Evolutionary conservation across 2,888 invertebrate genomes (phyloP).

Genomic region (Platycheirus rosarum): DNA sequence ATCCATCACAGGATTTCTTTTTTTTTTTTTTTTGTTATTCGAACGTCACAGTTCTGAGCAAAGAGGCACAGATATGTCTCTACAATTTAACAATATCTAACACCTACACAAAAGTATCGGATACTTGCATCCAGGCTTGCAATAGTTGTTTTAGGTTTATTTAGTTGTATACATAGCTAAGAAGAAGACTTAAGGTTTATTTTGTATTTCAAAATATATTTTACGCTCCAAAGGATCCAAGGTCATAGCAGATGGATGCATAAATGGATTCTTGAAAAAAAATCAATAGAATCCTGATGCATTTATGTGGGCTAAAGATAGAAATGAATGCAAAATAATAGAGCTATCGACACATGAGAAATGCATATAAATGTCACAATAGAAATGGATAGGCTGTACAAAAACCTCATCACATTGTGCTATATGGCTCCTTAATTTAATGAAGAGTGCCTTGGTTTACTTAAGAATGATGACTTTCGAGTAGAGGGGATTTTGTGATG

Average conservation of each 20-base stretch:
- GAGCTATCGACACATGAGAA: conserved; percentile 53
- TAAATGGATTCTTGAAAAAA: conserved; percentile 59
- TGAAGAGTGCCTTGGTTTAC: conserved; percentile 39
- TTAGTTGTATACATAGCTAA: neutral
- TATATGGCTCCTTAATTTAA: neutral
- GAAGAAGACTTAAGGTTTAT: conserved; percentile 26
- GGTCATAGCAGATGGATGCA: conserved; percentile 65
- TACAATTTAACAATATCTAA: conserved; percentile 32
- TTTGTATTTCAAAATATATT: conserved; percentile 44
- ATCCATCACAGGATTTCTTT: conserved; percentile 55
- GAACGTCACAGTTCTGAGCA: conserved; percentile 55
- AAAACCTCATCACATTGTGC: conserved; percentile 22
- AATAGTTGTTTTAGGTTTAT: neutral
- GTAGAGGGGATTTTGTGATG: too few species aligned
- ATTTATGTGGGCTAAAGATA: conserved; percentile 51
- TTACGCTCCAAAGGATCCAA: conserved; percentile 56
- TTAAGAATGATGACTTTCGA: too few species aligned
- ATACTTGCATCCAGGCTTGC: conserved; percentile 17
- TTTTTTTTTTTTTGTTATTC: conserved; percentile 19
- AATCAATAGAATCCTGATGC: conserved; percentile 59
- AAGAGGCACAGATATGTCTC: conserved; percentile 52
- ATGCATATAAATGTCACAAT: conserved; percentile 35
- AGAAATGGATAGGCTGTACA: conserved; percentile 30
- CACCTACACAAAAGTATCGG: conserved; percentile 31
- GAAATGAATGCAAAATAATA: conserved; percentile 44